Conservation (phyloP, 2,797 vertebrate species). For the Onychomys arenicola region DNA sequence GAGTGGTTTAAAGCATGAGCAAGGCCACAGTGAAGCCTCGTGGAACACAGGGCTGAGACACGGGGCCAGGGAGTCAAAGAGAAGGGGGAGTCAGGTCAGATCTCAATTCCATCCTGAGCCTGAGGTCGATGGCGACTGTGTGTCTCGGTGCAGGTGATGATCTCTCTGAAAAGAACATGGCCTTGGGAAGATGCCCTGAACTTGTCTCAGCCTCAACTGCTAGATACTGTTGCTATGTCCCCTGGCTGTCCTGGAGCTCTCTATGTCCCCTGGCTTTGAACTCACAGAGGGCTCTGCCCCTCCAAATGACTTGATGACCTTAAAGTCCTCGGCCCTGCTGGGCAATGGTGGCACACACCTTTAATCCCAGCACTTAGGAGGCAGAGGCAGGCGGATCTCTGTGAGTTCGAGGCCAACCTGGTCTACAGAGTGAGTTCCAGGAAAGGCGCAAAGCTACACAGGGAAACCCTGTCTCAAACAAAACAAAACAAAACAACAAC, state of each 20-base stretch:
- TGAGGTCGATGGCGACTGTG: background rate
- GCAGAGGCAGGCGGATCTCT: too few species aligned
- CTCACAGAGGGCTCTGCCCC: background rate
- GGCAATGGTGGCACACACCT: too few species aligned
- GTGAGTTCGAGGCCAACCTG: too few species aligned
- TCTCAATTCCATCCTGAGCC: background rate
- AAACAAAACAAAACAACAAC: too few species aligned
- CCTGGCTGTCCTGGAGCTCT: background rate
- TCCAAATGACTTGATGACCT: background rate
- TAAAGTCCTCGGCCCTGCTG: background rate
- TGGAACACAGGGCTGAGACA: background rate
- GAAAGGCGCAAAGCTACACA: too few species aligned
- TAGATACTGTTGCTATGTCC: background rate
- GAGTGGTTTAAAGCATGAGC: background rate
- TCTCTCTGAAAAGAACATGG: background rate
- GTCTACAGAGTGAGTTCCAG: too few species aligned
- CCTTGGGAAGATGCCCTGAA: background rate
- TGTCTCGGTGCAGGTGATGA: conserved; percentile 7
- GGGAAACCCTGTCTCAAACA: too few species aligned
- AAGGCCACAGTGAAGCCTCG: background rate
- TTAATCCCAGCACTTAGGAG: too few species aligned
- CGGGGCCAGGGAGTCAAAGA: too few species aligned
- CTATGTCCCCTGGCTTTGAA: background rate
- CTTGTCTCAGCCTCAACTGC: background rate
- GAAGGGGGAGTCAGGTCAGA: background rate